Percentiles rank a stretch among this genome's conserved stretches.
Evolutionary conservation across 2,797 vertebrate species (phyloP).

Genomic region (Sandelia bainsii): DNA sequence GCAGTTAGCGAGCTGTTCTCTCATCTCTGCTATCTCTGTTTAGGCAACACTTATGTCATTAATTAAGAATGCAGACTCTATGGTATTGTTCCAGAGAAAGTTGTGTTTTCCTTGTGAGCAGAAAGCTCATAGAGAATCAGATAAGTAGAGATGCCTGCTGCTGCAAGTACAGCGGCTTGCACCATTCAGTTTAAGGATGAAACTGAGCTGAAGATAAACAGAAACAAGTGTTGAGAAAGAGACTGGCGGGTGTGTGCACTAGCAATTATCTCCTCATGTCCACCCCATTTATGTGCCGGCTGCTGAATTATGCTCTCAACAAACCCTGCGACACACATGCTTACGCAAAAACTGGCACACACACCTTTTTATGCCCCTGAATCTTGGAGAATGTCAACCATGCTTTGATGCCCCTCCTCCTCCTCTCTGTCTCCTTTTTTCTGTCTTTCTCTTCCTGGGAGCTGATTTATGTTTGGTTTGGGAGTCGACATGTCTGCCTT

Average conservation of each 20-base stretch:
- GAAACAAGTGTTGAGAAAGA: constrained; percentile 48
- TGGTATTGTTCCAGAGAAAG: background rate
- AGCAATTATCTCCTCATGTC: constrained; percentile 57
- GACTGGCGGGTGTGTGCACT: constrained; percentile 37
- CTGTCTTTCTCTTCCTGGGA: constrained; percentile 57
- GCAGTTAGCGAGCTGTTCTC: constrained; percentile 6
- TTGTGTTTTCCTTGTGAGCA: background rate
- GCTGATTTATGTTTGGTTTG: constrained; percentile 76
- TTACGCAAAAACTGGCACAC: constrained; percentile 21
- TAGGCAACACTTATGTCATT: constrained; percentile 40
- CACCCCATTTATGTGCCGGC: constrained; percentile 39
- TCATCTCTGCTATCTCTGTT: constrained; percentile 40
- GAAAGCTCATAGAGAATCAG: constrained; percentile 6
- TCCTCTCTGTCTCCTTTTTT: constrained; percentile 30
- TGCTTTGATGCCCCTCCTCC: constrained; percentile 75
- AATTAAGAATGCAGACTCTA: constrained; percentile 24
- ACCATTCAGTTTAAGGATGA: constrained; percentile 13
- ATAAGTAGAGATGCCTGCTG: constrained; percentile 44
- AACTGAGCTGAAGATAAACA: constrained; percentile 32
- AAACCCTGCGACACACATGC: constrained; percentile 14
- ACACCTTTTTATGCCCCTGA: constrained; percentile 45
- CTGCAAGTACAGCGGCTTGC: constrained; percentile 31
- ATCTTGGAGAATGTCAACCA: constrained; percentile 70
- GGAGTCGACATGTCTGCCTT: constrained; percentile 56
- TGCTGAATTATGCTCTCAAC: constrained; percentile 62